A percentile compares a stretch with the other conserved stretches of the same genome.
Evolutionary conservation across 1,140 invertebrate species (phyloP).

Genomic region (Agrilus planipennis): DNA sequence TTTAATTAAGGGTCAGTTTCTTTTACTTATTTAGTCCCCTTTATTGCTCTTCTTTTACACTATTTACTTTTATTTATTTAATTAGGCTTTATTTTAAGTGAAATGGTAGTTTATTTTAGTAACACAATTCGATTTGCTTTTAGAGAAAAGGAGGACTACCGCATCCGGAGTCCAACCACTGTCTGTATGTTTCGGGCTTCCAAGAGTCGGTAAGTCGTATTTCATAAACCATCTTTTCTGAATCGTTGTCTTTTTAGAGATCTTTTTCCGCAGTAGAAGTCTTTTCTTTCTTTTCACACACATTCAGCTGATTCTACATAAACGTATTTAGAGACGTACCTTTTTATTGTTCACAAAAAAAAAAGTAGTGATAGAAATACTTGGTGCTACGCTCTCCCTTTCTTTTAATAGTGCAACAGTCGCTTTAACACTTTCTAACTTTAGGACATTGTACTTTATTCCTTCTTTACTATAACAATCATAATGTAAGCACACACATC

Average conservation of each 20-base stretch:
- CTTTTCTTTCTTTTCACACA: not conserved
- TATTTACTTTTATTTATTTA: not conserved
- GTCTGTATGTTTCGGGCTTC: conserved; percentile 31
- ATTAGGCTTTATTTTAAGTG: not conserved
- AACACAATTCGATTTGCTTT: conserved; percentile 10
- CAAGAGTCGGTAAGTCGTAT: conserved; percentile 33
- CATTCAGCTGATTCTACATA: conserved; percentile 1
- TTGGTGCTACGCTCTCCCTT: no score
- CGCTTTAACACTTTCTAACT: no score
- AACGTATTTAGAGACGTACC: no score
- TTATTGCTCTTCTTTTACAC: no score
- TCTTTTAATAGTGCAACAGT: no score
- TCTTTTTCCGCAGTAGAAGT: conserved; percentile 1
- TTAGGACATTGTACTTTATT: no score
- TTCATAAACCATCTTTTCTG: not conserved
- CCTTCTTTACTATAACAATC: no score
- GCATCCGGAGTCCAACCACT: conserved; percentile 31
- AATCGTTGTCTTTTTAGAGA: not conserved
- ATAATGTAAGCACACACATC: no score
- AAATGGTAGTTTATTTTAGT: not conserved
- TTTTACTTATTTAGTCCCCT: no score
- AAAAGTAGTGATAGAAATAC: conserved; percentile 31
- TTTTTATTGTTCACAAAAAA: not conserved
- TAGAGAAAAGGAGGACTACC: conserved; percentile 32
- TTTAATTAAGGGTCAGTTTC: no score